phyloP scores from a whole-genome alignment of 2,113 vertebrate species.

The Condylura cristata region DNA sequence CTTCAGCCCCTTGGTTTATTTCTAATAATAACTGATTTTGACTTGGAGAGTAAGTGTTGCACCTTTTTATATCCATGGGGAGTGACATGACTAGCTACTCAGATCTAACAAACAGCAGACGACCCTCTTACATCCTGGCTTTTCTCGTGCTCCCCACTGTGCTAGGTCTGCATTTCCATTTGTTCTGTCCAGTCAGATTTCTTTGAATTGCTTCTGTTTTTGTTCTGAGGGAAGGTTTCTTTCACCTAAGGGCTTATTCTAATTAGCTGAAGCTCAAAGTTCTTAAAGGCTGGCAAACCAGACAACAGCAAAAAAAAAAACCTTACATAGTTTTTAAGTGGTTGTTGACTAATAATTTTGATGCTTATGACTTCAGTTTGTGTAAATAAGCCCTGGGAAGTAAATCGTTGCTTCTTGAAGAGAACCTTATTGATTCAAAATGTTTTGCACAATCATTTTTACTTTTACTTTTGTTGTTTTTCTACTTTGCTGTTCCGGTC shows the following conservation, averaged over 20 bases:
- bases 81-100: not conserved
- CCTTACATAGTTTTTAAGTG: not conserved
- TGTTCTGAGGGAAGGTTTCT: slow-evolving; percentile 16
- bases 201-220: not conserved
- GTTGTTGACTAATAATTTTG: not conserved
- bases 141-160: not conserved
- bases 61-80: not conserved
- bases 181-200: not conserved
- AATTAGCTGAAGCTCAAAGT: not conserved
- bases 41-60: not conserved
- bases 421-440: not conserved
- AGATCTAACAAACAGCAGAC: not conserved
- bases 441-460: not conserved
- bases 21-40: not conserved
- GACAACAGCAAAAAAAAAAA: not conserved
- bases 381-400: not conserved
- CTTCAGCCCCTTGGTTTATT: not conserved
- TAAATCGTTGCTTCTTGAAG: not conserved
- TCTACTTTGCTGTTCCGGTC: not conserved
- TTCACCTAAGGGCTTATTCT: slow-evolving; percentile 28
- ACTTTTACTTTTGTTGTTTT: not conserved
- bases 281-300: not conserved
- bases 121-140: not conserved
- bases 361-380: not conserved
- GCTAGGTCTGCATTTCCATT: not conserved